Evolutionary conservation across 2,888 invertebrate species (phyloP).

Genomic region (Shargacucullia verbasci): DNA sequence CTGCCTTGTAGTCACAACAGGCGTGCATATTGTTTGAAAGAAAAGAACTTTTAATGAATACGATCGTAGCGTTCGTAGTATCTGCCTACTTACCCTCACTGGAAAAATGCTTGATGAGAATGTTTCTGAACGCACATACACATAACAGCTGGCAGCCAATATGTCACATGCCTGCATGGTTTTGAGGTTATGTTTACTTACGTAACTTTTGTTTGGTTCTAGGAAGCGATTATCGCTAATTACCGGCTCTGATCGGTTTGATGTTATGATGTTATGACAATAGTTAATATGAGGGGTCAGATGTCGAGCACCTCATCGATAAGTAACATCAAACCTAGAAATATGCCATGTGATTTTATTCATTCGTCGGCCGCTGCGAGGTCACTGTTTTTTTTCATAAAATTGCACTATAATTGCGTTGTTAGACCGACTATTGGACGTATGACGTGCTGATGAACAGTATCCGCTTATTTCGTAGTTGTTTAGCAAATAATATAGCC

Average conservation of each 20-base stretch:
- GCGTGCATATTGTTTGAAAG: no score
- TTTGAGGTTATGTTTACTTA: constrained; percentile 65
- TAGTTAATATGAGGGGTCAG: constrained; percentile 70
- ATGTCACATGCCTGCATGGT: constrained; percentile 17
- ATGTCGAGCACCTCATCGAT: constrained; percentile 73
- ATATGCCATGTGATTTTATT: constrained; percentile 54
- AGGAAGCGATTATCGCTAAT: constrained; percentile 37
- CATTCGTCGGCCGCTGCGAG: constrained; percentile 43
- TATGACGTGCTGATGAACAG: constrained; percentile 70
- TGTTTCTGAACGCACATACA: no score
- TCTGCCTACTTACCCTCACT: no score
- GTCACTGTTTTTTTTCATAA: constrained; percentile 56
- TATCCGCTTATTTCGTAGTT: constrained; percentile 66
- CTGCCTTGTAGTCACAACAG: no score
- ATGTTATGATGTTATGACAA: constrained; percentile 62
- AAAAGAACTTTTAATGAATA: no score
- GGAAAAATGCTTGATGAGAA: no score
- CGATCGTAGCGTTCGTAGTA: no score
- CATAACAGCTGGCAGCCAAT: no score
- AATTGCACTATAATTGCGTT: constrained; percentile 57
- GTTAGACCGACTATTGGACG: constrained; percentile 39
- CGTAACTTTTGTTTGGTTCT: constrained; percentile 43
- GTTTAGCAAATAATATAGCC: constrained; percentile 64
- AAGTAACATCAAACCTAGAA: constrained; percentile 54
- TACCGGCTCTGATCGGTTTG: constrained; percentile 58